These are phyloP conservation scores for Chascanopsetta lugubris DNA, from an alignment of 2,113 vertebrate species.

Conservation along the genomic window DNA sequence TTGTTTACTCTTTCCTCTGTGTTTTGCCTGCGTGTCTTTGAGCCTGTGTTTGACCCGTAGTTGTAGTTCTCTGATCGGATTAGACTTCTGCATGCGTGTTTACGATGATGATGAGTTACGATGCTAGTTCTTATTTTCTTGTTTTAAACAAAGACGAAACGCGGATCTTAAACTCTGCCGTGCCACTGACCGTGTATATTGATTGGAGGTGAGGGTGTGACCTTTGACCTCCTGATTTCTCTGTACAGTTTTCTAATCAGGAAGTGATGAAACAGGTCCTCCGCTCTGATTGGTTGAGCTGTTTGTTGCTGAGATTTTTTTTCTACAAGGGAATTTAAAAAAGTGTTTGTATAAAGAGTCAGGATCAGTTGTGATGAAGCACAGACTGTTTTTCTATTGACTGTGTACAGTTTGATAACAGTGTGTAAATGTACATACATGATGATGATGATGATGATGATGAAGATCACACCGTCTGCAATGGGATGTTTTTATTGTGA, in stretches of 20 bases:
- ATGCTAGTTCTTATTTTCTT: conserved; percentile 44
- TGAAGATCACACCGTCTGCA: conserved; percentile 22
- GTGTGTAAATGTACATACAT: conserved; percentile 82
- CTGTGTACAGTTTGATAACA: conserved; percentile 80
- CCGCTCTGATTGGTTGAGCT: conserved; percentile 56
- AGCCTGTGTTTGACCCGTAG: conserved; percentile 63
- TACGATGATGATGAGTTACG: conserved; percentile 43
- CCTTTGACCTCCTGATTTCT: conserved; percentile 42
- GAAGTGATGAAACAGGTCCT: conserved; percentile 22
- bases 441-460: conserved; percentile 33
- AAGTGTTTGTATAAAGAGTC: conserved; percentile 58
- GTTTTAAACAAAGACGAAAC: conserved; percentile 1
- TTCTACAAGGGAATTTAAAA: conserved; percentile 67
- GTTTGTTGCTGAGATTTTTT: conserved; percentile 58
- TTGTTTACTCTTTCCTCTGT: conserved; percentile 30
- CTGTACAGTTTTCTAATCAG: conserved; percentile 59
- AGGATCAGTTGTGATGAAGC: conserved; percentile 32
- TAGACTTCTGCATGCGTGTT: conserved; percentile 65
- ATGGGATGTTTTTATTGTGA: conserved; percentile 64
- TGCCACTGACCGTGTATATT: conserved; percentile 16
- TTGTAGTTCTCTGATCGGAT: conserved; percentile 63
- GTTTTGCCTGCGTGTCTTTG: conserved; percentile 61
- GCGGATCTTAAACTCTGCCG: conserved; percentile 14
- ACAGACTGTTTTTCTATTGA: conserved; percentile 67
- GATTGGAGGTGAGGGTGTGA: conserved; percentile 12